Base-by-base conservation (phyloP, 1,140 invertebrate genomes). In the Pomacea maculata region DNA sequence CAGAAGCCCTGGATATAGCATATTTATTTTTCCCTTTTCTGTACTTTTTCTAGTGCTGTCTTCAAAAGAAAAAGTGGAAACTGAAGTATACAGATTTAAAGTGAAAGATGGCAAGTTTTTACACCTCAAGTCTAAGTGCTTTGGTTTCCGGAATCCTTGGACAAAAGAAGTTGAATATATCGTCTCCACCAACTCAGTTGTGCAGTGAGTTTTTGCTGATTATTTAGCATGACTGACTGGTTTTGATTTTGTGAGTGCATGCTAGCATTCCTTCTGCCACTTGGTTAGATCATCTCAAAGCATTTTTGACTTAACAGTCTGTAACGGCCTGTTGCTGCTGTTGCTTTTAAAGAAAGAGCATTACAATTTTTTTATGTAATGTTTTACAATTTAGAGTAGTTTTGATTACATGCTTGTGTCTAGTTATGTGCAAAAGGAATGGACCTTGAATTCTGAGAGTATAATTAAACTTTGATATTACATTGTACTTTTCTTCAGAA, bases 151-250 rank as follows among this genome's bases (percentile, higher is more conserved):
- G 65, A 99, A 99, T 93, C 98, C 98, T 4, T 99, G 96, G 91
- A 98, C 96, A 61, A 97, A 99, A 88, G 97, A 98, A 81, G 95
- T 99, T 9, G 98, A 99, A 90, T 99, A 98, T 89, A 98, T 99
- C 88, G 97, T 99, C 15, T 98, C 97, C 91, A 99, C 97, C 70
- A 98, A 99, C 90, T 96, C 96, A 73, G 95, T 96, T 55, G 95
- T 96, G 57, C 98, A 97, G 95, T 96, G 92, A 94, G 83, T 81
- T 21, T 21, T 8, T 73, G 63, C 17, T 67, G 80, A n/a, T 61
- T 61, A 61, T 61, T 61, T 61, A 17, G 57, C 57, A 6, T 61
- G 11, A 14, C 1, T 61, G 57, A 17, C 11, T 61, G 57, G 57
- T 61, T 61, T 61, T 61, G 15, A 6, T 61, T 11, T 61, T 61